Conservation (phyloP, 2,113 vertebrate genomes). For the Nymphicus hollandicus region DNA sequence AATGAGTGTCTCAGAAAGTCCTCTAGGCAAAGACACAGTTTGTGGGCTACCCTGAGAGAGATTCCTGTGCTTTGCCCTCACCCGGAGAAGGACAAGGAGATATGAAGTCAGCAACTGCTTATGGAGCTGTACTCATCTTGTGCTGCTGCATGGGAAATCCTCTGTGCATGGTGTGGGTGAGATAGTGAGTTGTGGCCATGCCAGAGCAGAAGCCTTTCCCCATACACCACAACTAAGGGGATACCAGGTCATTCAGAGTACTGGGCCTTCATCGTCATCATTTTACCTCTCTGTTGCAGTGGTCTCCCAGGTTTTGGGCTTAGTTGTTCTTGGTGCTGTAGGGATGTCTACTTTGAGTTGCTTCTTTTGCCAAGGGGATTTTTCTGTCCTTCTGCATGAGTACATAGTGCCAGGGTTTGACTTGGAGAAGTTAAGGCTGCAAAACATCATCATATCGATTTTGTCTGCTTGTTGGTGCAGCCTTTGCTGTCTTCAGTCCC, state of each 20-base stretch:
- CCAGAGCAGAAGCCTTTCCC: neutral
- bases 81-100: neutral
- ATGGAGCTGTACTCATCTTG: neutral
- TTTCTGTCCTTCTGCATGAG: neutral
- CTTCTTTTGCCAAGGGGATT: neutral
- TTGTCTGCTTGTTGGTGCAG: neutral
- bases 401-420: neutral
- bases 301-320: neutral
- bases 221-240: neutral
- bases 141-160: neutral
- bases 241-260: neutral
- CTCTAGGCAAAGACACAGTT: neutral
- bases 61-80: neutral
- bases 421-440: neutral
- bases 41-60: neutral
- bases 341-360: neutral
- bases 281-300: neutral
- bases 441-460: neutral
- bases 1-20: neutral
- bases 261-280: neutral
- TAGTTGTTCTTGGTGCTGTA: neutral
- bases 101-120: neutral
- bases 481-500: neutral
- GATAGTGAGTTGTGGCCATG: neutral
- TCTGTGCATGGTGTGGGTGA: rapidly evolving